Evolutionary conservation across 2,113 vertebrate genomes (phyloP), one percentile per base, ranked within the genome.

Genomic region (Thymallus thymallus): DNA sequence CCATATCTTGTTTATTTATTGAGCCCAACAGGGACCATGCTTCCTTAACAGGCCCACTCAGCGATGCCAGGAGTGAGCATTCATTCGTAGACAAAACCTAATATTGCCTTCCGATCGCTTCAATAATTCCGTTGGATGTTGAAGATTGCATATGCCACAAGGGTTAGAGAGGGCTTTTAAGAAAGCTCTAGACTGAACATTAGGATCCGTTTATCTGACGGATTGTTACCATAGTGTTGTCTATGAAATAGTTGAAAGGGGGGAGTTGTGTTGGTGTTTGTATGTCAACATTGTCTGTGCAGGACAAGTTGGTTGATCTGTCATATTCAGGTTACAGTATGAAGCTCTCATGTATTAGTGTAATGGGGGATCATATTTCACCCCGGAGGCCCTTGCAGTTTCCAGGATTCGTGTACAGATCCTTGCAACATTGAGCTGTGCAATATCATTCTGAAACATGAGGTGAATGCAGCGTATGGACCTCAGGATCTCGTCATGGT

Each of bases 311-410:
- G 55, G 20, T n/a, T 58, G 20, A 58, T n/a, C 12, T 58, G 12
- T 20, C 55, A 58, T 58, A 58, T 58, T 58, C 16, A 51, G 30
- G 48, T 70, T 46, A n/a, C 26, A 26, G 26, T 26, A 26, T 51
- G 24, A 55, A 46, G 45, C 23, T 18, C 35, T 69, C 23, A 45
- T 41, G 13, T 23, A 56, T 70, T 56, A 70, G 18, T 81, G 84
- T 90, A 89, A 88, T 87, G 82, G 76, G 77, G 75, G 41, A 45
- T 30, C 30, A 71, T 55, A 84, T 74, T 87, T 77, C 75, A 18
- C 85, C 82, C 82, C 16, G 60, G 86, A 85, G 83, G 63, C 80
- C 60, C 65, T 3, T 73, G 71, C 55, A 84, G 65, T 41, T 41
- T 60, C n/a, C n/a, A n/a, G n/a, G n/a, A n/a, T n/a, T n/a, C n/a